A percentile compares a stretch with the other conserved stretches of the same genome.
Evolutionary conservation across 2,113 vertebrate species (phyloP).

Genomic region (Xiphias gladius): DNA sequence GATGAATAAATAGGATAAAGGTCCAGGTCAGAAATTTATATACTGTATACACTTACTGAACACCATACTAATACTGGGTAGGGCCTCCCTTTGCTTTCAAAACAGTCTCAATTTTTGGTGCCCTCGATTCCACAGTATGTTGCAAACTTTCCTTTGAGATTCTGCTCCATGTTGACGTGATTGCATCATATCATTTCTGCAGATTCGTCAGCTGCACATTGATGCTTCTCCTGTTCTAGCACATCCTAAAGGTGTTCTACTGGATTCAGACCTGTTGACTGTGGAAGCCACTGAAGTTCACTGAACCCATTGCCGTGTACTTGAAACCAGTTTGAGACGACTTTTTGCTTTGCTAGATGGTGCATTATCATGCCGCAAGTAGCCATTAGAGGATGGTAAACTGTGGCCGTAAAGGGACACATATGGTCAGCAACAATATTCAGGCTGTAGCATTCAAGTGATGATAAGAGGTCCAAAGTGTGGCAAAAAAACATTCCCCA

Average conservation of each 20-base stretch:
- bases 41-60: not conserved
- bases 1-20: constrained; percentile 38
- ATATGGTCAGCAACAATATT: not conserved
- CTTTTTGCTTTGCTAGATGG: not conserved
- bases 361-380: not conserved
- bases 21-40: constrained; percentile 17
- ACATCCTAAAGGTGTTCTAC: not conserved
- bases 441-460: not conserved
- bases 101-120: not conserved
- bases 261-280: not conserved
- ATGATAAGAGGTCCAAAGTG: not conserved
- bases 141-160: not conserved
- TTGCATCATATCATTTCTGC: not conserved
- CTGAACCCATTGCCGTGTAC: too few species aligned
- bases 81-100: not conserved
- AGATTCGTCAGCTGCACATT: too few species aligned
- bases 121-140: not conserved
- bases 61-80: not conserved
- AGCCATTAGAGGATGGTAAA: not conserved
- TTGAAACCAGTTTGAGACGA: not conserved
- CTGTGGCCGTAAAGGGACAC: not conserved
- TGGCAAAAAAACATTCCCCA: not conserved
- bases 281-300: not conserved
- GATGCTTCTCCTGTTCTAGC: not conserved
- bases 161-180: not conserved